Percentiles rank a stretch among this genome's conserved stretches.
Conservation (phyloP, 1,140 invertebrate species). For the Riptortus pedestris region DNA sequence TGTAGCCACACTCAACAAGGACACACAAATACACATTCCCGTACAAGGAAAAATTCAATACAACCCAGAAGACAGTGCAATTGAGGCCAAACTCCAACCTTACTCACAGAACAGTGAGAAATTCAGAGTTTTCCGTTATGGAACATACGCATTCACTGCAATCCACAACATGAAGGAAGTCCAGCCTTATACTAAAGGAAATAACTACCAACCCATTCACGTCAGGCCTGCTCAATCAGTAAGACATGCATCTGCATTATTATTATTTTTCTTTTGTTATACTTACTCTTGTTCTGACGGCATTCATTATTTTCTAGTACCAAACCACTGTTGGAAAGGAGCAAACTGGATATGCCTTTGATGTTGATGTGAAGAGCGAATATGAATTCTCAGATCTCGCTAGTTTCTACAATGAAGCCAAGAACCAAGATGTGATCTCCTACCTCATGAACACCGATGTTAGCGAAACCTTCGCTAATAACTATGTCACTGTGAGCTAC, state of each 20-base stretch:
- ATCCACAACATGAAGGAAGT: constrained; percentile 44
- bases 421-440: constrained; percentile 31
- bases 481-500: constrained; percentile 26
- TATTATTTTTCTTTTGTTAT: too few relatives aligned
- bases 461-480: constrained; percentile 28
- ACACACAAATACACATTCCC: constrained; percentile 45
- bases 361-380: constrained; percentile 41
- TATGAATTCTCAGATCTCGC: constrained; percentile 33
- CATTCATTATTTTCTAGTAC: not conserved
- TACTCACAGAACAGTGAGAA: constrained; percentile 39
- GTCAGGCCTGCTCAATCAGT: too few relatives aligned
- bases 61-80: constrained; percentile 39
- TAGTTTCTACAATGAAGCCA: constrained; percentile 22
- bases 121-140: constrained; percentile 43
- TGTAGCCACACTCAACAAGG: constrained; percentile 47
- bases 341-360: constrained; percentile 38
- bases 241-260: too few relatives aligned
- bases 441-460: constrained; percentile 29
- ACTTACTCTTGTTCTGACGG: too few relatives aligned
- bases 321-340: constrained; percentile 22
- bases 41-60: constrained; percentile 37
- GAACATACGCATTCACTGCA: constrained; percentile 47
- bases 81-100: constrained; percentile 40
- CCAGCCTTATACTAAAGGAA: not conserved
- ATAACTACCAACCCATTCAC: not conserved